These are phyloP conservation scores for Mesoligia furuncula DNA, from an alignment of 2,888 invertebrate genomes.

Conservation along the genomic window DNA sequence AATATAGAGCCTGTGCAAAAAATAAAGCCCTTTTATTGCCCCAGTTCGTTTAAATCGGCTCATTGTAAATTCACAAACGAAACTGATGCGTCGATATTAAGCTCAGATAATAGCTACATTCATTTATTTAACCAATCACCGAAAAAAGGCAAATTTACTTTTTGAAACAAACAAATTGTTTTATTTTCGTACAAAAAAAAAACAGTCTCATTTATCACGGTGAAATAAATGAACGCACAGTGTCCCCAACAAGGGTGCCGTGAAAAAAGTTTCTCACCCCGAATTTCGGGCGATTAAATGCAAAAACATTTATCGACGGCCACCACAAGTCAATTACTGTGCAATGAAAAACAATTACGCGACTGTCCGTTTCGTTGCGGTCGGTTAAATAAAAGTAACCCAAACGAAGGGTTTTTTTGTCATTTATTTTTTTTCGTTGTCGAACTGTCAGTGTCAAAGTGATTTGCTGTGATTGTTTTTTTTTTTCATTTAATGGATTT, in stretches of 20 bases:
- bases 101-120: conserved; percentile 46
- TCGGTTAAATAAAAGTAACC: conserved; percentile 76
- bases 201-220: conserved; percentile 70
- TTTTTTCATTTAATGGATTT: neutral
- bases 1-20: conserved; percentile 10
- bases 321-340: conserved; percentile 87
- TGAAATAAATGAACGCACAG: conserved; percentile 67
- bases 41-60: conserved; percentile 28
- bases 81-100: conserved; percentile 42
- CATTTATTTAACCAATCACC: conserved; percentile 37
- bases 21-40: conserved; percentile 25
- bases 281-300: conserved; percentile 75
- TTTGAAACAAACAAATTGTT: conserved; percentile 60
- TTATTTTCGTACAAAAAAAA: conserved; percentile 50
- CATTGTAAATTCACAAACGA: conserved; percentile 52
- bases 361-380: conserved; percentile 77
- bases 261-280: conserved; percentile 67
- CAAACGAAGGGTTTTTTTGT: conserved; percentile 44
- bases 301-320: conserved; percentile 81
- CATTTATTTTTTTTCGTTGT: conserved; percentile 47
- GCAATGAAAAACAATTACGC: conserved; percentile 87
- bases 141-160: conserved; percentile 41
- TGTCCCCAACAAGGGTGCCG: conserved; percentile 47
- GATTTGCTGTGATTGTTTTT: conserved; percentile 57
- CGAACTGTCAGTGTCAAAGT: conserved; percentile 55